Evolutionary conservation across 2,113 vertebrate genomes (phyloP).

Genomic region (Scophthalmus maximus): DNA sequence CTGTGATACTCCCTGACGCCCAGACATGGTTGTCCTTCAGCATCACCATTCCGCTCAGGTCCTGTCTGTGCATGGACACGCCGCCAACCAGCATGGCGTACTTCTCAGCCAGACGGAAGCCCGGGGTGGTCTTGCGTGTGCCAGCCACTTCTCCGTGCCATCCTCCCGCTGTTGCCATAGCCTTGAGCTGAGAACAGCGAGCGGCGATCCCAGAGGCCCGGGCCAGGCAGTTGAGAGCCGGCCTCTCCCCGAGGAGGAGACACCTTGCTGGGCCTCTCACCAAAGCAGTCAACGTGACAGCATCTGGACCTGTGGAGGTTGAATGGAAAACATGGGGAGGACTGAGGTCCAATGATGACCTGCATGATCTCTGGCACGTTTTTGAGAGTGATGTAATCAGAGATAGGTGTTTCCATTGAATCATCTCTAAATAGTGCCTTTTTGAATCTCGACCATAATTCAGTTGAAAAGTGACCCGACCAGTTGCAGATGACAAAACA

Average conservation of each 20-base stretch:
- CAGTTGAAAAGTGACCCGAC: too few species aligned
- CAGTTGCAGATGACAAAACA: too few species aligned
- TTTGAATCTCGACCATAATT: too few species aligned
- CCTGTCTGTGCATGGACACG: constrained; percentile 83
- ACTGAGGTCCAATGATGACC: background rate
- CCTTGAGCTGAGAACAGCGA: constrained; percentile 67
- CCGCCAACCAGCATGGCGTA: constrained; percentile 87
- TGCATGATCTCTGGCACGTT: background rate
- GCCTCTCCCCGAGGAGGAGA: constrained; percentile 86
- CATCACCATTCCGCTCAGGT: constrained; percentile 87
- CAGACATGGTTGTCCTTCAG: constrained; percentile 89
- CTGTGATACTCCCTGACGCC: constrained; percentile 83
- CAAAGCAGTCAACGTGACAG: constrained; percentile 80
- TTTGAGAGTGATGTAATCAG: too few species aligned
- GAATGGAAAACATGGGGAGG: background rate
- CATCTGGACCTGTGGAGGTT: constrained; percentile 59
- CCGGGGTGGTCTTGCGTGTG: constrained; percentile 89
- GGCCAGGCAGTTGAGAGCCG: constrained; percentile 86
- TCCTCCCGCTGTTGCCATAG: constrained; percentile 36
- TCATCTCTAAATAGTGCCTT: too few species aligned
- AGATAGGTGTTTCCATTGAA: too few species aligned
- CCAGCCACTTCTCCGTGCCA: constrained; percentile 86
- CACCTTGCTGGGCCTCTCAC: constrained; percentile 83
- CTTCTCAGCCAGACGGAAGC: constrained; percentile 89
- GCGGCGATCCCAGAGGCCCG: constrained; percentile 87